phyloP scores from a whole-genome alignment of 2,888 invertebrate genomes.

The Tipula vernalis region DNA sequence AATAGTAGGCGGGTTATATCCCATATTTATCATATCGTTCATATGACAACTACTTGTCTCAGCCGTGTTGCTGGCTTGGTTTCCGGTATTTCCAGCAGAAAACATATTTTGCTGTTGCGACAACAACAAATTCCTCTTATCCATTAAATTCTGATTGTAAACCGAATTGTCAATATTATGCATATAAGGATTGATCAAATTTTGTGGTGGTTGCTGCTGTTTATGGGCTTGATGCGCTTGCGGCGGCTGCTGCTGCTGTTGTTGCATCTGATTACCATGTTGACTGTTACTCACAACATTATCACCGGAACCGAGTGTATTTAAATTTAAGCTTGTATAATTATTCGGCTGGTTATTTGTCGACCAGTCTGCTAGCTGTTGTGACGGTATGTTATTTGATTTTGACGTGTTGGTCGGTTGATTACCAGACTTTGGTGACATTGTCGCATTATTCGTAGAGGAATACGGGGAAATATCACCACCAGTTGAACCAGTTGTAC shows the following conservation, averaged over 20 bases:
- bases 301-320: background rate
- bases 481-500: background rate
- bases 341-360: background rate
- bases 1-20: slow-evolving; percentile 28
- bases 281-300: background rate
- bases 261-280: background rate
- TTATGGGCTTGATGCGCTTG: background rate
- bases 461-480: slow-evolving; percentile 27
- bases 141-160: background rate
- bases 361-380: background rate
- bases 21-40: slow-evolving; percentile 40
- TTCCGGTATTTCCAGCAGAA: slow-evolving; percentile 13
- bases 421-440: background rate
- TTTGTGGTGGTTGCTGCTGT: background rate
- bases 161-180: background rate
- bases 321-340: background rate
- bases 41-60: background rate
- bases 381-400: slow-evolving; percentile 5
- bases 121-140: background rate
- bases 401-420: background rate
- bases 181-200: background rate
- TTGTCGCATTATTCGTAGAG: background rate
- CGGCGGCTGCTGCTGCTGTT: background rate
- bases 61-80: slow-evolving; percentile 25
- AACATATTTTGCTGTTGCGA: background rate